These are phyloP conservation scores for Procambarus clarkii DNA, from an alignment of 1,140 invertebrate genomes.

Conservation along the genomic window DNA sequence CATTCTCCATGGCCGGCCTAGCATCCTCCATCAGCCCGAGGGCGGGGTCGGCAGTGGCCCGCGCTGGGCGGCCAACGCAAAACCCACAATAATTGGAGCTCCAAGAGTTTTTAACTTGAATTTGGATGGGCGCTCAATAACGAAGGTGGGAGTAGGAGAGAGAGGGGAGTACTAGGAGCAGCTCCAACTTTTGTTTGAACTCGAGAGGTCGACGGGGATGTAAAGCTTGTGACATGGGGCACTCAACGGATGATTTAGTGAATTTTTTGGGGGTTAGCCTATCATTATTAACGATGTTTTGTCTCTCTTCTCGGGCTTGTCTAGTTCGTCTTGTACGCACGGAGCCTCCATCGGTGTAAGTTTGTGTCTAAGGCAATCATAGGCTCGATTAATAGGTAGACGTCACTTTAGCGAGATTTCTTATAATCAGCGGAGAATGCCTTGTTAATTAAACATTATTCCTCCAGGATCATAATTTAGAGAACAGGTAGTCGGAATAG, in stretches of 20 bases:
- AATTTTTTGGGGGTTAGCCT: neutral
- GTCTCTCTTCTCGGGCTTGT: neutral
- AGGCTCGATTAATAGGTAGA: neutral
- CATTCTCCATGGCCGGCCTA: neutral
- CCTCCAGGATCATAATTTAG: neutral
- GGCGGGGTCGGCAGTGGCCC: neutral
- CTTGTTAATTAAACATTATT: slow-evolving; percentile 5
- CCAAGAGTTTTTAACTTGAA: neutral
- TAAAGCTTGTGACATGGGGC: no score
- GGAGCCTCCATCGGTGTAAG: neutral
- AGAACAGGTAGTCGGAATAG: neutral
- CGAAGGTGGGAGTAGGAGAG: no score
- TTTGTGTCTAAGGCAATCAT: neutral
- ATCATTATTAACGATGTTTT: neutral
- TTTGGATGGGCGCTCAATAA: no score
- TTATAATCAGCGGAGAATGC: neutral
- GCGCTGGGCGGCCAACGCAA: neutral
- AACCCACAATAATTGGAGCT: neutral
- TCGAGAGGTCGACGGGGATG: no score
- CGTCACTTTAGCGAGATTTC: neutral
- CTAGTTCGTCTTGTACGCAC: neutral
- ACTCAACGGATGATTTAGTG: no score
- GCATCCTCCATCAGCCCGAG: neutral
- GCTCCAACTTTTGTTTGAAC: neutral
- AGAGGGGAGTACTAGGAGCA: no score